Conservation (phyloP, 2,113 vertebrate genomes). For the Setophaga coronata region DNA sequence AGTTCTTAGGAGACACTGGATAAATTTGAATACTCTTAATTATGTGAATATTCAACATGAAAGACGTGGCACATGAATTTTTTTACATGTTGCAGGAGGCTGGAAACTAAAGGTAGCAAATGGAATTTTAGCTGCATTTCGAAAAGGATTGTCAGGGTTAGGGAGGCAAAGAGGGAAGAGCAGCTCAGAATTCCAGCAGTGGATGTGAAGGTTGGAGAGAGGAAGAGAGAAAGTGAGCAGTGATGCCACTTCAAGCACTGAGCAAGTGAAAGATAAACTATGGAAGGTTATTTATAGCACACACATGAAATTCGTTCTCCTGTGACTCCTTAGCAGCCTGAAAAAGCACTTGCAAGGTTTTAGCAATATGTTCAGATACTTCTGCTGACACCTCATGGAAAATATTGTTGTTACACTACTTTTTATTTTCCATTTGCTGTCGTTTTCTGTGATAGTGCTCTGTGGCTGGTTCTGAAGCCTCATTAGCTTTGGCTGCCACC, state of each 20-base stretch:
- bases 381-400: constrained; percentile 54
- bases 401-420: constrained; percentile 16
- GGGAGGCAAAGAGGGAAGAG: not conserved
- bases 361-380: constrained; percentile 30
- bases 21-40: not conserved
- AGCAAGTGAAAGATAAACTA: not conserved
- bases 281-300: not conserved
- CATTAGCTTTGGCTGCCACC: not conserved
- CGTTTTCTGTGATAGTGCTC: not conserved
- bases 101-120: not conserved
- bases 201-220: not conserved
- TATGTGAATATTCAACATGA: not conserved
- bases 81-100: not conserved
- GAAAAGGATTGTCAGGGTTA: not conserved
- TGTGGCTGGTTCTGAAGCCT: not conserved
- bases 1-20: not conserved
- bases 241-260: not conserved
- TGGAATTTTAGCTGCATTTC: not conserved
- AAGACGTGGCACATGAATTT: not conserved
- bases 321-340: not conserved
- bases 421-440: not conserved
- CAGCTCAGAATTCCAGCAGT: not conserved
- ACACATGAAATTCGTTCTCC: not conserved
- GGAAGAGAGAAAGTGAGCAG: not conserved
- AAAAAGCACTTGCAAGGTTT: not conserved